These are phyloP conservation scores for Leptogaster cylindrica DNA, from an alignment of 2,888 invertebrate genomes.

Conservation along the genomic window DNA sequence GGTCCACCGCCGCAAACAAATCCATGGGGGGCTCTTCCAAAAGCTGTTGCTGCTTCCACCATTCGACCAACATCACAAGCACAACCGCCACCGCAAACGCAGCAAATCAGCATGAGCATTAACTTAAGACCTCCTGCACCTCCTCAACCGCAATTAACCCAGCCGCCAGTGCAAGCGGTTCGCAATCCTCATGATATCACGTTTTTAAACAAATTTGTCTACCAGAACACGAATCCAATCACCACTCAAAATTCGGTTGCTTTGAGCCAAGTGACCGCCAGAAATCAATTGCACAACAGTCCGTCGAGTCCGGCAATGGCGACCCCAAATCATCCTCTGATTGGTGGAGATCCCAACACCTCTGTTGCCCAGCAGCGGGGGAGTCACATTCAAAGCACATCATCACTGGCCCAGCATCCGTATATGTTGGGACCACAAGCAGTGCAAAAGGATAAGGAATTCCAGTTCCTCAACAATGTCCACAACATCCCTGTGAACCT, in stretches of 20 bases:
- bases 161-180: conserved; percentile 48
- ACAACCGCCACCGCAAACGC: conserved; percentile 39
- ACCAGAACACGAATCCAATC: conserved; percentile 45
- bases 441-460: conserved; percentile 61
- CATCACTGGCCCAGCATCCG: conserved; percentile 48
- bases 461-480: conserved; percentile 68
- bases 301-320: conserved; percentile 58
- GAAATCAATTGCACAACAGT: conserved; percentile 54
- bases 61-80: conserved; percentile 42
- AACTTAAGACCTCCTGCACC: conserved; percentile 47
- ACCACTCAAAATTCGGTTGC: conserved; percentile 51
- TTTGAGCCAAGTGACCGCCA: conserved; percentile 47
- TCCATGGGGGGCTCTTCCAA: conserved; percentile 59
- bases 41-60: conserved; percentile 50
- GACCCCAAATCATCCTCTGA: conserved; percentile 43
- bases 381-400: conserved; percentile 48
- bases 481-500: conserved; percentile 58
- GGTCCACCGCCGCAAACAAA: conserved; percentile 61
- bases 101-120: conserved; percentile 38
- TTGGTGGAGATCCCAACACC: conserved; percentile 51
- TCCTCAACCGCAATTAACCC: conserved; percentile 45
- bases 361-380: conserved; percentile 19
- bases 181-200: conserved; percentile 48
- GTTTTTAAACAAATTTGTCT: conserved; percentile 48
- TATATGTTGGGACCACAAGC: conserved; percentile 34